Percentiles rank a stretch among this genome's conserved stretches.
These are phyloP conservation scores for Orchesella flavescens DNA, from an alignment of 2,888 invertebrate species.

Conservation along the genomic window DNA sequence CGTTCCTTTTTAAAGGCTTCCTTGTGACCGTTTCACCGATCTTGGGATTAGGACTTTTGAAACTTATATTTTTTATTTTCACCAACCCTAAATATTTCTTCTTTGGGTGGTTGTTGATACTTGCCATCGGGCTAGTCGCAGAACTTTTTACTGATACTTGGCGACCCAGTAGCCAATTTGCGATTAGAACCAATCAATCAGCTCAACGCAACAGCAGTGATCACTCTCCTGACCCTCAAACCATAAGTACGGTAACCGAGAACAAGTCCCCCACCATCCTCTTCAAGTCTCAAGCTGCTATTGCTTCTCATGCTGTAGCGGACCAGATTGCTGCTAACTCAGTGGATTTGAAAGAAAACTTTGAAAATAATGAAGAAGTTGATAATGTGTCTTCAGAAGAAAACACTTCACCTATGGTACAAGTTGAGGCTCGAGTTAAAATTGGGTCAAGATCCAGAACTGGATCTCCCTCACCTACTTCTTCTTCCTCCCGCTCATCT, in stretches of 20 bases:
- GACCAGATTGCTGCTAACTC: too few relatives aligned
- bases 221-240: neutral
- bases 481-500: constrained; percentile 17
- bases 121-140: constrained; percentile 34
- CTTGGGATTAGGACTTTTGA: constrained; percentile 33
- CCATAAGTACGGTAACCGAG: neutral
- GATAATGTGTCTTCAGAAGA: neutral
- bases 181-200: neutral
- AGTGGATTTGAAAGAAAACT: too few relatives aligned
- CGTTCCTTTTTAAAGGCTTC: constrained; percentile 44
- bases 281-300: constrained; percentile 14
- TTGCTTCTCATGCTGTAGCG: too few relatives aligned
- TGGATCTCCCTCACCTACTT: neutral
- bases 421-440: constrained; percentile 22
- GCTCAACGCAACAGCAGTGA: neutral
- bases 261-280: constrained; percentile 36
- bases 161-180: constrained; percentile 14
- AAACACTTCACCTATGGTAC: neutral
- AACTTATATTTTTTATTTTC: constrained; percentile 37
- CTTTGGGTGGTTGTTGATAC: constrained; percentile 37
- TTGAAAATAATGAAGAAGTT: too few relatives aligned
- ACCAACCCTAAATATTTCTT: constrained; percentile 54
- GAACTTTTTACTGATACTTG: constrained; percentile 49
- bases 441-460: too few relatives aligned
- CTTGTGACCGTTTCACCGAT: constrained; percentile 43